Percentiles rank a stretch among this genome's conserved stretches.
Conservation (phyloP, 2,888 invertebrate species). For the Pecten maximus region DNA sequence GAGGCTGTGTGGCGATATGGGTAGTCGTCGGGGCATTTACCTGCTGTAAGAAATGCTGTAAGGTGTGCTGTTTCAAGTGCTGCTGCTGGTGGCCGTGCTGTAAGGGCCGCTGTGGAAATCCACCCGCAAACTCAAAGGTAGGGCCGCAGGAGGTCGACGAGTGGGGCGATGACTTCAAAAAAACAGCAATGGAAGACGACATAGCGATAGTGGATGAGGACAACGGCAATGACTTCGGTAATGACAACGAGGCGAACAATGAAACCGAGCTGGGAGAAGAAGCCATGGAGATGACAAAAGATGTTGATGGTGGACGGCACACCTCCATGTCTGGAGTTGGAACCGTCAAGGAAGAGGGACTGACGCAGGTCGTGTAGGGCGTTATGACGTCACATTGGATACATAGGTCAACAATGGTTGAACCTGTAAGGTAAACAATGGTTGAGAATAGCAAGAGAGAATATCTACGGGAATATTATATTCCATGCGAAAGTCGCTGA, state of each 20-base stretch:
- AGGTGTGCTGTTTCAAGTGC: constrained; percentile 36
- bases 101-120: constrained; percentile 41
- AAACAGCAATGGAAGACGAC: neutral
- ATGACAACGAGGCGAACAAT: neutral
- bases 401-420: neutral
- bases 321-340: neutral
- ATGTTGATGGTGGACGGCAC: neutral
- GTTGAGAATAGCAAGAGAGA: too few species aligned
- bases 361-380: neutral
- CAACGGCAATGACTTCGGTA: neutral
- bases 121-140: neutral
- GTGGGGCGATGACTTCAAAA: neutral
- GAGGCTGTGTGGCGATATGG: constrained; percentile 58
- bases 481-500: too few species aligned
- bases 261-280: neutral
- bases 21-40: constrained; percentile 58
- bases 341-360: neutral
- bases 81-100: constrained; percentile 56
- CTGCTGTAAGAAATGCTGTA: constrained; percentile 60
- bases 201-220: constrained; percentile 15
- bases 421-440: neutral
- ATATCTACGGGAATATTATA: too few species aligned
- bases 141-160: constrained; percentile 29
- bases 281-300: neutral
- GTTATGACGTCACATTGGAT: neutral